Percentiles rank a stretch among this genome's conserved stretches.
These are phyloP conservation scores for Lophotriccus pileatus DNA, from an alignment of 2,797 vertebrate species.

Conservation along the genomic window DNA sequence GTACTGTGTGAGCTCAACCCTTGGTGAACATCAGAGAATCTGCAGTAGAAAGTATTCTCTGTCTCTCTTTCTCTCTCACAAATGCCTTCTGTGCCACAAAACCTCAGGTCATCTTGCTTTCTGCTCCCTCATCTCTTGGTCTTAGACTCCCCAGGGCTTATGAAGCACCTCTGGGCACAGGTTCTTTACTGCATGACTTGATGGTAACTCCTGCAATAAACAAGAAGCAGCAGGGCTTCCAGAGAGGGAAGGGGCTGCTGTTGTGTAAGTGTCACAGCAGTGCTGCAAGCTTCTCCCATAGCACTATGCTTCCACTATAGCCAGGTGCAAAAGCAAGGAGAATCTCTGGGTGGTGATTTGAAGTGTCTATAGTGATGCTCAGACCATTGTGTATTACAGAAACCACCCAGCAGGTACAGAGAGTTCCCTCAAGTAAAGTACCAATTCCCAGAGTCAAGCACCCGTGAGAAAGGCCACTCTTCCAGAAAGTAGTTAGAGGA, in stretches of 20 bases:
- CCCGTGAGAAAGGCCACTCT: neutral
- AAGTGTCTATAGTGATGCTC: neutral
- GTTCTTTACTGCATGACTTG: neutral
- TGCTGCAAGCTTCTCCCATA: neutral
- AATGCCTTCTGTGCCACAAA: neutral
- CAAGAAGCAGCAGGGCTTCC: neutral
- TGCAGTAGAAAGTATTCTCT: neutral
- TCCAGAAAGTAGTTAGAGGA: neutral
- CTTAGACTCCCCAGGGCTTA: neutral
- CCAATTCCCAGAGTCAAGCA: neutral
- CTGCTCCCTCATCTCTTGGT: neutral
- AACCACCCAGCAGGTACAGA: neutral
- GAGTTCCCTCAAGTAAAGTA: neutral
- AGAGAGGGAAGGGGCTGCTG: neutral
- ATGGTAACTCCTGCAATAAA: neutral
- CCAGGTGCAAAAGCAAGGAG: neutral
- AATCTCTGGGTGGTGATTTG: neutral
- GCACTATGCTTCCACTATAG: neutral
- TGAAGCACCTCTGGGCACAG: neutral
- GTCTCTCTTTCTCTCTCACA: neutral
- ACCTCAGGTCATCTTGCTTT: neutral
- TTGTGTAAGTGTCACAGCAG: fast-evolving
- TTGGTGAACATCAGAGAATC: neutral
- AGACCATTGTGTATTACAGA: neutral
- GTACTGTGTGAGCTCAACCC: neutral